Conservation (phyloP, 2,113 vertebrate genomes). For the Piliocolobus tephrosceles region DNA sequence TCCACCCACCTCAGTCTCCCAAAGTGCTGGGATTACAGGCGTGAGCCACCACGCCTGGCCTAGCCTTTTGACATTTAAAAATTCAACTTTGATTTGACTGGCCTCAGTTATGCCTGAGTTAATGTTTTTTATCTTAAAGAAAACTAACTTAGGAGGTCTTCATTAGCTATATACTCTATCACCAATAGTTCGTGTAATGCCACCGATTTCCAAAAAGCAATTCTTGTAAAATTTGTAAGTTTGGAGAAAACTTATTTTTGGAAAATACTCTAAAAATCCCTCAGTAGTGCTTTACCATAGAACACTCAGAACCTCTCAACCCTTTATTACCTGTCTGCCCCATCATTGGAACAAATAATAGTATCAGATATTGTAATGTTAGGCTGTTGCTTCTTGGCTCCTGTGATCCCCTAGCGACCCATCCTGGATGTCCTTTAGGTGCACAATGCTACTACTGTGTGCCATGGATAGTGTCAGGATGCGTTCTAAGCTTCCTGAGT, state of each 20-base stretch:
- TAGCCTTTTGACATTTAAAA: neutral
- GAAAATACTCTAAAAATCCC: neutral
- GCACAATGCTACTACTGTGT: neutral
- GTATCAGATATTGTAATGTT: neutral
- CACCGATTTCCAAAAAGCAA: neutral
- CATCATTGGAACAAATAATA: neutral
- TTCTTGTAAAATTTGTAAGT: neutral
- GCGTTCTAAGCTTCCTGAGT: neutral
- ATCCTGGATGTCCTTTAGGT: neutral
- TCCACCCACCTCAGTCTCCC: too few species aligned
- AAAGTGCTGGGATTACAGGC: too few species aligned
- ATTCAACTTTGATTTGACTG: neutral
- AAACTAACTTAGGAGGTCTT: neutral
- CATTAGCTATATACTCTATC: neutral
- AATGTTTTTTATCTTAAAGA: neutral
- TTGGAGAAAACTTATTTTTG: neutral
- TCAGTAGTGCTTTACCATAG: neutral
- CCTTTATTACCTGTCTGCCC: neutral
- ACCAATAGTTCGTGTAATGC: neutral
- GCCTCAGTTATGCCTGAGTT: neutral
- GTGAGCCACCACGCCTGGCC: rapidly evolving
- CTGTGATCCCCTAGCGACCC: neutral
- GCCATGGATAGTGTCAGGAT: neutral
- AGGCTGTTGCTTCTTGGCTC: neutral
- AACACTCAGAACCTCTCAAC: neutral